Base-by-base conservation (phyloP, 2,113 vertebrate species). In the Pangasianodon gigas region DNA sequence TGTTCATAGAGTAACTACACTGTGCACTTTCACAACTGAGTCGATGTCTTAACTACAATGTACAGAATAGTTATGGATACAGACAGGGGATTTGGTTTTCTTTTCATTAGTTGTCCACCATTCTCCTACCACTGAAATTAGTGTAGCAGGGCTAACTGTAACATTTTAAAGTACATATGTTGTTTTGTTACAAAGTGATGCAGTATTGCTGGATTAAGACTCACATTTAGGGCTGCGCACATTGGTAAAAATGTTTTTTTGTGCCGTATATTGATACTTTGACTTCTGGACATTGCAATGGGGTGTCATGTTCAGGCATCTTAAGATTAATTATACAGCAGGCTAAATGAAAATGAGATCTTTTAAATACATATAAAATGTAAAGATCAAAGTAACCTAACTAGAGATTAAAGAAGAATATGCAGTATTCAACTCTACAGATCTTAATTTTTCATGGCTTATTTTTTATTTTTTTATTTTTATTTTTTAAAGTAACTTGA, bases 401-500 rank as follows among this genome's bases (percentile, higher is more conserved):
- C 54, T 58, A 82, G 77, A 84, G 65, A 88, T 58, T 58, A 84
- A 88, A 84, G 29, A 56, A n/a, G 11, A 62, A 65, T 79, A 83
- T 83, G 79, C 88, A 87, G 88, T 89, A 87, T 67, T 89, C 74
- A 67, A 71, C 37, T 80, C 65, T 37, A 32, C 62, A 87, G 58
- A 88, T 29, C 37, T 74, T 82, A 65, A 6, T 37, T 86, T 62
- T 92, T 92, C 88, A 93, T 92, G 90, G 92, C 93, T 95, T 93
- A 89, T 65, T 52, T 94, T 93, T 95, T 93, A 89, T 29, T 51
- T 94, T 0, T 95, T 71, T 37, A 37, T 37, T 37, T 37, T 37
- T 37, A 37, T 37, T 81, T 77, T 58, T 52, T 69, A 87, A 74
- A 62, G 96, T 97, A 98, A 98, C 97, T 99, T 99, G 98, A 98